Percentiles rank a stretch among this genome's conserved stretches.
phyloP scores from a whole-genome alignment of 2,888 invertebrate species.

The Pardosa pseudoannulata region DNA sequence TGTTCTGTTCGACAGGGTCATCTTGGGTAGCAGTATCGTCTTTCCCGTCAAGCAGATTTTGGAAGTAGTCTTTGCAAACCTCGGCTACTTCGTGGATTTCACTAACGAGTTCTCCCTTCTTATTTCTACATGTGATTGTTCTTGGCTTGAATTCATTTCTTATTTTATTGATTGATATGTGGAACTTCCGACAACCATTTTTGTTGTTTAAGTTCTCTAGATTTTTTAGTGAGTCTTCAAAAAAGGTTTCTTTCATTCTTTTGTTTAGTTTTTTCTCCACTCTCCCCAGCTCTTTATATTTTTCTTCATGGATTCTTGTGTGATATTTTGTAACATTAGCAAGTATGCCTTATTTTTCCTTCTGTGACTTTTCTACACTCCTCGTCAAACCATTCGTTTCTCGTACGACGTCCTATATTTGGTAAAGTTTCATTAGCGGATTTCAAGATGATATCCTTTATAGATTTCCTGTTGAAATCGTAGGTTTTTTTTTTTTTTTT shows the following conservation, averaged over 20 bases:
- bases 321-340: constrained; percentile 8
- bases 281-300: constrained; percentile 1
- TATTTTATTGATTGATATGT: no score
- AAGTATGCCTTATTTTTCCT: neutral
- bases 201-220: neutral
- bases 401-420: neutral
- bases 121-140: no score
- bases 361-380: neutral
- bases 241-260: no score
- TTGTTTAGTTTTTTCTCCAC: no score
- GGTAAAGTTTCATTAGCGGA: neutral
- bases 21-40: neutral
- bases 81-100: neutral
- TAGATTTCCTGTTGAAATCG: neutral
- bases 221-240: no score
- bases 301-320: neutral
- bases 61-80: neutral
- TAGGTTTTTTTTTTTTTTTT: neutral
- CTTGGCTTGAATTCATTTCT: neutral
- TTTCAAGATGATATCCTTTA: constrained; percentile 15
- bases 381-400: constrained; percentile 8
- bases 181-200: neutral
- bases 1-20: neutral
- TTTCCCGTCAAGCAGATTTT: constrained; percentile 25
- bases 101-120: no score